phyloP scores from a whole-genome alignment of 1,140 invertebrate species.

The Epicauta chinensis region DNA sequence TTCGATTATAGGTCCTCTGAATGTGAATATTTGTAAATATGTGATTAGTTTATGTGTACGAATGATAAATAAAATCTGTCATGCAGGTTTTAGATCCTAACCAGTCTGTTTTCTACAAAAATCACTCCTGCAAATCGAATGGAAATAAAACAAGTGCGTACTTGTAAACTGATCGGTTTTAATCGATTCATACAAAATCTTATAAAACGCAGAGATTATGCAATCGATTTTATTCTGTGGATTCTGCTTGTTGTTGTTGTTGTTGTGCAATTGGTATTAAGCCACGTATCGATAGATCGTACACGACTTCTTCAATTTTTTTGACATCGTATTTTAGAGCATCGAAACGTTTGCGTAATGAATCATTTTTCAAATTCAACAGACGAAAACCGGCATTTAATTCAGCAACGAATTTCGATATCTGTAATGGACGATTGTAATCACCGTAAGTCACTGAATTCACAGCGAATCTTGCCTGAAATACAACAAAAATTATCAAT shows the following conservation, averaged over 20 bases:
- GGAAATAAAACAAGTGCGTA: too few relatives aligned
- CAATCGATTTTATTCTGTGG: slow-evolving; percentile 3
- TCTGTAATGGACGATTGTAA: slow-evolving; percentile 71
- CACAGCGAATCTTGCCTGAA: slow-evolving; percentile 70
- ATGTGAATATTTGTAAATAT: slow-evolving; percentile 44
- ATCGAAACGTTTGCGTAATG: slow-evolving; percentile 81
- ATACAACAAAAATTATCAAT: slow-evolving; percentile 17
- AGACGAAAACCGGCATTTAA: slow-evolving; percentile 82
- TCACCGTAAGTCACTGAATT: slow-evolving; percentile 85
- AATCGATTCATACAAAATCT: too few relatives aligned
- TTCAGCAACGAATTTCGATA: slow-evolving; percentile 79
- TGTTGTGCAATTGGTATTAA: slow-evolving; percentile 46
- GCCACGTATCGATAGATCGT: slow-evolving; percentile 83
- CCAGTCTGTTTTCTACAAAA: neutral
- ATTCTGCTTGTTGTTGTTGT: neutral
- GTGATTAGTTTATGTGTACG: slow-evolving; percentile 42
- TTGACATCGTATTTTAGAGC: slow-evolving; percentile 89
- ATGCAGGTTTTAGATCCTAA: slow-evolving; percentile 31
- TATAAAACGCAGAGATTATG: too few relatives aligned
- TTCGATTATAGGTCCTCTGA: slow-evolving; percentile 35
- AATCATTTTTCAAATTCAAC: slow-evolving; percentile 88
- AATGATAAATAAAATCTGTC: slow-evolving; percentile 41
- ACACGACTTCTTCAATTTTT: slow-evolving; percentile 92
- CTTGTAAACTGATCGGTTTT: too few relatives aligned
- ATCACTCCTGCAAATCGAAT: too few relatives aligned